Percentiles rank a stretch among this genome's conserved stretches.
Evolutionary conservation across 2,888 invertebrate genomes (phyloP).

Genomic region (Nyleta sp.): DNA sequence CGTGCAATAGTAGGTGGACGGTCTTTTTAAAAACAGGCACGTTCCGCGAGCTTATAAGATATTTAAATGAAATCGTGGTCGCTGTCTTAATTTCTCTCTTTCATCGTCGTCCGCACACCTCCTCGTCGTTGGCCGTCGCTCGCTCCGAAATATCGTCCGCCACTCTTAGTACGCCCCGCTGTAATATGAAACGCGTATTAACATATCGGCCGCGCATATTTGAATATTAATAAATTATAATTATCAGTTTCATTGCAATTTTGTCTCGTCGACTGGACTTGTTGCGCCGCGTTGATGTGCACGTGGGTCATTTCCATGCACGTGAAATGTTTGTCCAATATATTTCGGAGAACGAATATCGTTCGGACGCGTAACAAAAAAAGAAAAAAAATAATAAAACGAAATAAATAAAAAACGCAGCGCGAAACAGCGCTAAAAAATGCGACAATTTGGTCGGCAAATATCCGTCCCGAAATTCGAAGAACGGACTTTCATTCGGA

Average conservation of each 20-base stretch:
- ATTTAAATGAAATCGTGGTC: conserved; percentile 72
- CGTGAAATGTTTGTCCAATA: conserved; percentile 57
- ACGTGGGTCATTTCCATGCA: conserved; percentile 45
- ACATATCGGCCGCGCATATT: conserved; percentile 71
- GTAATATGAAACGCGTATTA: conserved; percentile 71
- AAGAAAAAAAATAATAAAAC: neutral
- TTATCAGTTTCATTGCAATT: conserved; percentile 67
- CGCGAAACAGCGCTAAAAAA: conserved; percentile 1
- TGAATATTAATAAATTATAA: conserved; percentile 73
- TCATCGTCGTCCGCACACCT: conserved; percentile 49
- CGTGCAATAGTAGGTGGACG: conserved; percentile 46
- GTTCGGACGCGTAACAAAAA: conserved; percentile 16
- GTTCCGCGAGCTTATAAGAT: conserved; percentile 66
- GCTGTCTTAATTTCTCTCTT: conserved; percentile 58
- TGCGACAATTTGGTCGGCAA: conserved; percentile 19
- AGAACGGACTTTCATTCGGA: conserved; percentile 11
- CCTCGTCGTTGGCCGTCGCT: conserved; percentile 39
- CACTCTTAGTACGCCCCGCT: conserved; percentile 66
- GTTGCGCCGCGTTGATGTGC: conserved; percentile 29
- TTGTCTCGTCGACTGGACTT: conserved; percentile 41
- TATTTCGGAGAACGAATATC: conserved; percentile 50
- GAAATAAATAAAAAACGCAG: neutral
- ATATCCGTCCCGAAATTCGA: conserved; percentile 2
- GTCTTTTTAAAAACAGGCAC: conserved; percentile 52
- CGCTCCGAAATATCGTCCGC: conserved; percentile 52